Conservation (phyloP, 2,113 vertebrate species). For the Onychostruthus taczanowskii region DNA sequence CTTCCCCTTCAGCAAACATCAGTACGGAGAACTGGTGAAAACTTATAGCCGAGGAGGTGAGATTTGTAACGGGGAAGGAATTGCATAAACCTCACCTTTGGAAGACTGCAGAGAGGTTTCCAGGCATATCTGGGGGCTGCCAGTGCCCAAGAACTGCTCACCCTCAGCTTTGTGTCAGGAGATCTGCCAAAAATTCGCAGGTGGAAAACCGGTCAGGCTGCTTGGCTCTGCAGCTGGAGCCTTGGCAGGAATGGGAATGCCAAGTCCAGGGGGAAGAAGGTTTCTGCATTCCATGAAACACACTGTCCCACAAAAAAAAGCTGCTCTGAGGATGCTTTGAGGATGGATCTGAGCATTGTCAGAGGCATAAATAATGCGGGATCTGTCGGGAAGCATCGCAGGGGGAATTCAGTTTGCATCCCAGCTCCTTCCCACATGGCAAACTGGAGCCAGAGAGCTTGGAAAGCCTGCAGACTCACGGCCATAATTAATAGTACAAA, state of each 20-base stretch:
- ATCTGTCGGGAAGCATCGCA: neutral
- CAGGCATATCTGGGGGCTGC: neutral
- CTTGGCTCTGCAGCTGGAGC: neutral
- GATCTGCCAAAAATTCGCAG: neutral
- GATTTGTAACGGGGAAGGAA: neutral
- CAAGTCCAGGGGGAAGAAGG: neutral
- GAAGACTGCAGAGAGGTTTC: neutral
- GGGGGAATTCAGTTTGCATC: neutral
- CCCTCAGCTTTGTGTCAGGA: neutral
- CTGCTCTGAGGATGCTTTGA: neutral
- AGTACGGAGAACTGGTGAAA: neutral
- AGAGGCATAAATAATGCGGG: accelerated
- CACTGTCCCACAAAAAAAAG: neutral
- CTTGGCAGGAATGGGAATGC: neutral
- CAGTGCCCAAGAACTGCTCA: neutral
- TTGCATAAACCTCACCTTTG: neutral
- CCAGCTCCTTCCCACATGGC: neutral
- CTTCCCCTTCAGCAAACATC: neutral
- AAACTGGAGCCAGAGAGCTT: neutral
- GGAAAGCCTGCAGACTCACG: neutral
- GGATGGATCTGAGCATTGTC: accelerated
- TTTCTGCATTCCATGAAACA: neutral
- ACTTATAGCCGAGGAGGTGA: neutral
- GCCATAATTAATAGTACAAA: neutral
- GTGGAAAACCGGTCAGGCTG: neutral